Conservation (phyloP, 2,888 invertebrate species). For the Eueremaeus valkanovi region DNA sequence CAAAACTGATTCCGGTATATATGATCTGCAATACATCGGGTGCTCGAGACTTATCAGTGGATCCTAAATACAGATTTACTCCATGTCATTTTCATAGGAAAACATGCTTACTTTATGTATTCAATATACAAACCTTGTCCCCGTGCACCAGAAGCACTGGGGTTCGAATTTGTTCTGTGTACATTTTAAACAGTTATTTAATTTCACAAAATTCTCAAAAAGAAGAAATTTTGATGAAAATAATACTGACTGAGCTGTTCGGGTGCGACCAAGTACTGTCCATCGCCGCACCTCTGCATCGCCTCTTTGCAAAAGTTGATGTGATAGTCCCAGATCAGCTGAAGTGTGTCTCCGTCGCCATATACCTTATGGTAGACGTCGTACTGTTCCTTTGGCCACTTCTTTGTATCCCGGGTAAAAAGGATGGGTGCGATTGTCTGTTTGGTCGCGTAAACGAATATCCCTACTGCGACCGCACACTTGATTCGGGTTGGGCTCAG, state of each 20-base stretch:
- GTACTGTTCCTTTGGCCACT: slow-evolving; percentile 18
- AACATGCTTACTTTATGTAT: too few relatives aligned
- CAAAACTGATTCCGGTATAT: slow-evolving; percentile 17
- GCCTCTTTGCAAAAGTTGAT: slow-evolving; percentile 36
- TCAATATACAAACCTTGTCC: slow-evolving; percentile 29
- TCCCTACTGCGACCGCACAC: not conserved
- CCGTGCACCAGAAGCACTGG: slow-evolving; percentile 38
- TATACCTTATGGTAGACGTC: slow-evolving; percentile 18
- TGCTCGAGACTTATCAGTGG: slow-evolving; percentile 36
- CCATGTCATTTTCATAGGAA: not conserved
- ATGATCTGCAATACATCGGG: slow-evolving; percentile 5
- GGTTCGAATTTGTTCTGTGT: slow-evolving; percentile 9
- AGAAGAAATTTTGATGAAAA: too few relatives aligned
- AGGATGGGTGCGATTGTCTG: slow-evolving; percentile 3
- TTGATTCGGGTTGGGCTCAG: not conserved
- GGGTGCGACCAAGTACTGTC: not conserved
- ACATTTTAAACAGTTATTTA: too few relatives aligned
- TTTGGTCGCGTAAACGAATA: not conserved
- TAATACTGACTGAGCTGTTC: not conserved
- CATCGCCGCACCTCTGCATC: not conserved
- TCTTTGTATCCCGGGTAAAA: slow-evolving; percentile 9
- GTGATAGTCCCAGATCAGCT: slow-evolving; percentile 31
- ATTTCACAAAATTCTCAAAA: not conserved
- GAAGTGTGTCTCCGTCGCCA: slow-evolving; percentile 18
- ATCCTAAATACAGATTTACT: not conserved